Evolutionary conservation across 2,797 vertebrate genomes (phyloP).

Genomic region (Adelosebastes latens): DNA sequence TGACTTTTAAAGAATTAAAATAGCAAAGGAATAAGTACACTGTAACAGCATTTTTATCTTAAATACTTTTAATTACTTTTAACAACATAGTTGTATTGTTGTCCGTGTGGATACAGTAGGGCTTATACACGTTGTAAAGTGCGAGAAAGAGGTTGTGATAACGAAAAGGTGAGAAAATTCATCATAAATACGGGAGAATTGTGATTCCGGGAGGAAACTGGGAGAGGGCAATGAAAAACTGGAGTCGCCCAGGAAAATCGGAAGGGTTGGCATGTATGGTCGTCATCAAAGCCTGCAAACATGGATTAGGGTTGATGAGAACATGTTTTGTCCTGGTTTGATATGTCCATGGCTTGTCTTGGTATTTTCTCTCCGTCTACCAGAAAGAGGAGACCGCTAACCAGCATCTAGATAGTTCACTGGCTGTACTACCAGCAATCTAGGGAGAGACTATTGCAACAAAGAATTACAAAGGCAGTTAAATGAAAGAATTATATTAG

Average conservation of each 20-base stretch:
- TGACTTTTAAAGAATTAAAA: too few relatives aligned
- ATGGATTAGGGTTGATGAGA: not conserved
- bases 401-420: not conserved
- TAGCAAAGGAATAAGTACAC: too few relatives aligned
- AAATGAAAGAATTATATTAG: not conserved
- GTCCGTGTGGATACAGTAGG: too few relatives aligned
- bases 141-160: too few relatives aligned
- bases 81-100: too few relatives aligned
- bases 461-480: not conserved
- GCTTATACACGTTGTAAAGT: rapidly evolving
- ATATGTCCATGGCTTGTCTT: not conserved
- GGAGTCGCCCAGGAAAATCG: too few relatives aligned
- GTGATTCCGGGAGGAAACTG: too few relatives aligned
- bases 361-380: not conserved
- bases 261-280: too few relatives aligned
- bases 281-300: constrained; percentile 7
- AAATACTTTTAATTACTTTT: too few relatives aligned
- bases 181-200: too few relatives aligned
- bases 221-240: rapidly evolving
- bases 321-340: not conserved
- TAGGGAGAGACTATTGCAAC: not conserved
- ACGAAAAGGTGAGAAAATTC: too few relatives aligned
- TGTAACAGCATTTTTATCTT: too few relatives aligned
- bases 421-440: not conserved
- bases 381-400: not conserved